Evolutionary conservation across 1,140 invertebrate genomes (phyloP).

Genomic region (Araneus ventricosus): DNA sequence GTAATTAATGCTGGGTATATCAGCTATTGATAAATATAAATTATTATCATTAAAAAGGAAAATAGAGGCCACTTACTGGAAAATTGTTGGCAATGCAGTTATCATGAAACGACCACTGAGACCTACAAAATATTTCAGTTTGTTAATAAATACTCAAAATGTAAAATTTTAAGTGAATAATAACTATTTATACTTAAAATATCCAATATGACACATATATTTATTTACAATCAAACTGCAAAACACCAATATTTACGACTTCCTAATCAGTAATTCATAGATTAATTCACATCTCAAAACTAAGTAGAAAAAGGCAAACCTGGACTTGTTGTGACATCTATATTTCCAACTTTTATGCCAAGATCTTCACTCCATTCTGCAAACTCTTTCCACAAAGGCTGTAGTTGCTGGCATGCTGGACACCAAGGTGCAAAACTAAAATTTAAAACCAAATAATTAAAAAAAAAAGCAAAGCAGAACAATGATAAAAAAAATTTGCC

Average conservation of each 20-base stretch:
- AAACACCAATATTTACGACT: too few species aligned
- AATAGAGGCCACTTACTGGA: slow-evolving; percentile 91
- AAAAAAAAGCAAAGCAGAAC: too few species aligned
- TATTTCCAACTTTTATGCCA: slow-evolving; percentile 91
- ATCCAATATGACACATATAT: too few species aligned
- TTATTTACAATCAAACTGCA: too few species aligned
- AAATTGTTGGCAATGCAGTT: slow-evolving; percentile 99
- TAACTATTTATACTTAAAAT: too few species aligned
- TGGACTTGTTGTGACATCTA: slow-evolving; percentile 91
- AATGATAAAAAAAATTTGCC: too few species aligned
- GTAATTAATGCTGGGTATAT: too few species aligned
- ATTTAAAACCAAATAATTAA: background rate
- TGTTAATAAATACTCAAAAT: background rate
- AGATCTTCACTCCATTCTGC: slow-evolving; percentile 89
- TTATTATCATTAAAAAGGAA: background rate
- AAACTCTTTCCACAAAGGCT: slow-evolving; percentile 93
- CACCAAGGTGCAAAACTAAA: slow-evolving; percentile 98
- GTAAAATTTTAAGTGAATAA: background rate
- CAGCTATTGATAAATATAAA: too few species aligned
- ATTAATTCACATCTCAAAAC: background rate
- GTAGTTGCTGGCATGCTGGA: slow-evolving; percentile 96
- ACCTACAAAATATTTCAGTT: slow-evolving; percentile 81
- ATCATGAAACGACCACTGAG: slow-evolving; percentile 98
- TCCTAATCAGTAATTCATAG: background rate
- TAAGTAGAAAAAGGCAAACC: slow-evolving; percentile 76